A percentile compares a stretch with the other conserved stretches of the same genome.
These are phyloP conservation scores for Polia nebulosa DNA, from an alignment of 2,888 invertebrate species.

Conservation along the genomic window DNA sequence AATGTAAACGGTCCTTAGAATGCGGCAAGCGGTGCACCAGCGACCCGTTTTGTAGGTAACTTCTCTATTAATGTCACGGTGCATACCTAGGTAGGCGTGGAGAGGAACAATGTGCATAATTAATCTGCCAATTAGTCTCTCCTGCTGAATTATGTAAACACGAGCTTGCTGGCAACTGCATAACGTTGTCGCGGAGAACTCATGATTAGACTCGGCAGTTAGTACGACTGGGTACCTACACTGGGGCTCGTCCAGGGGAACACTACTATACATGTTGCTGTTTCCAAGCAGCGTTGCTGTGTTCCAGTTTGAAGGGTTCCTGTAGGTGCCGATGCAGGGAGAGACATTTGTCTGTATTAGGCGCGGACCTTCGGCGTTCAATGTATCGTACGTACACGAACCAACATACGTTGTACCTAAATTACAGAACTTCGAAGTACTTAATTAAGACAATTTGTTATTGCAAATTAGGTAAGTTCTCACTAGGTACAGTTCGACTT, in stretches of 20 bases:
- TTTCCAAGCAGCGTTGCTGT: background rate
- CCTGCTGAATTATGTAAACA: constrained; percentile 7
- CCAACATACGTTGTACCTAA: too few species aligned
- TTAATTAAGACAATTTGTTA: too few species aligned
- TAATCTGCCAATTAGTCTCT: background rate
- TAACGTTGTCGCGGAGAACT: background rate
- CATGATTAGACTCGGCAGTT: background rate
- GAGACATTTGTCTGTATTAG: too few species aligned
- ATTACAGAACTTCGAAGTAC: too few species aligned
- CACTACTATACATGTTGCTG: background rate
- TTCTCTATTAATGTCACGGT: background rate
- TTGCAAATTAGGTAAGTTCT: too few species aligned
- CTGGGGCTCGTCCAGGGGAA: background rate
- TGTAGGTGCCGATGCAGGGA: background rate
- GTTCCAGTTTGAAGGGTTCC: background rate
- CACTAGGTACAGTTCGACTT: too few species aligned
- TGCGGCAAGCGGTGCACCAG: too few species aligned
- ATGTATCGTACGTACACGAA: too few species aligned
- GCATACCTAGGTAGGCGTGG: background rate
- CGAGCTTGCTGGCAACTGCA: background rate
- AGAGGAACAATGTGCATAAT: constrained; percentile 12
- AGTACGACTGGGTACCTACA: background rate
- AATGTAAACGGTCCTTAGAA: too few species aligned
- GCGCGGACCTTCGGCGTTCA: too few species aligned
- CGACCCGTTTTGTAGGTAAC: too few species aligned